Base-by-base conservation (phyloP, 2,797 vertebrate species). In the Macropus fuliginosus region DNA sequence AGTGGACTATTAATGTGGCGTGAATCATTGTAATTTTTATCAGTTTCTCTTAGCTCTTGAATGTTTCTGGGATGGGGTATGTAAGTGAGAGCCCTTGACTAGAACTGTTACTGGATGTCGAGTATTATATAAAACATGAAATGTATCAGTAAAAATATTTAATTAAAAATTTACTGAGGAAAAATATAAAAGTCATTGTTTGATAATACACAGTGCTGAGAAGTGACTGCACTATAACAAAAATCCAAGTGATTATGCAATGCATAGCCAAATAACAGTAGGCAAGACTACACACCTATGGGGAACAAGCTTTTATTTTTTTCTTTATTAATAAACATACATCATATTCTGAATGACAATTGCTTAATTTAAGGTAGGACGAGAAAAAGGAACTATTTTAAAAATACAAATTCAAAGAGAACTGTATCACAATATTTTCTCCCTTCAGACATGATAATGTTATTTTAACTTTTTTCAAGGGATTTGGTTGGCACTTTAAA, bases 401-500 rank as follows among this genome's bases (percentile, higher is more conserved):
- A 94, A 90, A 94, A 1, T 13, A 92, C 27, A 24, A 4, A 56
- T 94, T 18, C 62, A 55, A 91, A 91, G 91, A 93, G 54, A 93
- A 93, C 81, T 91, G 4, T 14, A 46, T 40, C 31, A 21, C 81
- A 91, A 10, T 28, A 89, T 93, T 92, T 93, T 34, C n/a, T 90
- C 93, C 13, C n/a, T 50, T 28, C 92, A 5, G 3, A 5, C 59
- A 87, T 74, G 46, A 46, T 40, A 81, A 46, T 5, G 8, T 90
- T 95, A 8, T 91, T 34, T 93, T 94, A 50, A 21, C 56, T 92
- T 94, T 52, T 24, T 89, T 24, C 29, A 57, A 8, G 62, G 54
- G 0, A 52, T 95, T 93, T 57, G 40, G 5, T 90, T 91, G 91
- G 13, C 12, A 55, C 18, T 40, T 81, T 1, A 91, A 29, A 91